A percentile compares a stretch with the other conserved stretches of the same genome.
phyloP scores from a whole-genome alignment of 2,797 vertebrate genomes.

The Bradypodion ventrale region DNA sequence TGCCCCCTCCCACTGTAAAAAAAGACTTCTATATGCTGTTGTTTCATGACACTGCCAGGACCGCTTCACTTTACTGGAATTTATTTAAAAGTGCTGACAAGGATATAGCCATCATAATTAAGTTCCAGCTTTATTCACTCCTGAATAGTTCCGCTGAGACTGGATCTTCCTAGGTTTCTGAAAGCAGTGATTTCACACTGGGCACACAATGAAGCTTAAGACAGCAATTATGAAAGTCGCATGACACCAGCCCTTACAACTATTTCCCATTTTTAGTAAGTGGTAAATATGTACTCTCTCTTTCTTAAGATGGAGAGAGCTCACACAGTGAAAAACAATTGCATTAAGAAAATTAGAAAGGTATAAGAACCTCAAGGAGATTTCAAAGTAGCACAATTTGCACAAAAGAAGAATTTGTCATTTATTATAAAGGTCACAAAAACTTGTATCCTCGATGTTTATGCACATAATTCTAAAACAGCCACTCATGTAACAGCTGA shows the following conservation, averaged over 20 bases:
- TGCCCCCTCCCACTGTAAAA: background rate
- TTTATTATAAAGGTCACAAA: conserved; percentile 59
- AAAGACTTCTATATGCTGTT: background rate
- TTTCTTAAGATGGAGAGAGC: background rate
- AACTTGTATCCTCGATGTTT: conserved; percentile 45
- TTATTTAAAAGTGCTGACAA: conserved; percentile 30
- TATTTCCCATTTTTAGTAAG: conserved; percentile 12
- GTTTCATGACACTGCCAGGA: background rate
- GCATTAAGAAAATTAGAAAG: background rate
- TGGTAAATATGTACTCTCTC: conserved; percentile 13
- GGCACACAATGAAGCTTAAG: conserved; percentile 27
- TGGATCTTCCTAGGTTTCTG: conserved; percentile 18
- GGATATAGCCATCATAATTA: conserved; percentile 27
- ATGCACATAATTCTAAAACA: conserved; percentile 32
- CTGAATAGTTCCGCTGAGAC: conserved; percentile 16
- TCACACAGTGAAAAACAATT: background rate
- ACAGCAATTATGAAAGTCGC: conserved; percentile 26
- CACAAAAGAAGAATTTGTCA: conserved; percentile 41
- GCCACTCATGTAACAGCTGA: conserved; percentile 47
- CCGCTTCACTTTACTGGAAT: background rate
- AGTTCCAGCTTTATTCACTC: conserved; percentile 1
- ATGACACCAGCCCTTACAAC: conserved; percentile 2
- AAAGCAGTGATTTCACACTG: conserved; percentile 10
- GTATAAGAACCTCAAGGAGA: background rate
- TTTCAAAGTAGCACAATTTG: background rate